Evolutionary conservation across 2,113 vertebrate species (phyloP).

Genomic region (Pycnonotus jocosus): DNA sequence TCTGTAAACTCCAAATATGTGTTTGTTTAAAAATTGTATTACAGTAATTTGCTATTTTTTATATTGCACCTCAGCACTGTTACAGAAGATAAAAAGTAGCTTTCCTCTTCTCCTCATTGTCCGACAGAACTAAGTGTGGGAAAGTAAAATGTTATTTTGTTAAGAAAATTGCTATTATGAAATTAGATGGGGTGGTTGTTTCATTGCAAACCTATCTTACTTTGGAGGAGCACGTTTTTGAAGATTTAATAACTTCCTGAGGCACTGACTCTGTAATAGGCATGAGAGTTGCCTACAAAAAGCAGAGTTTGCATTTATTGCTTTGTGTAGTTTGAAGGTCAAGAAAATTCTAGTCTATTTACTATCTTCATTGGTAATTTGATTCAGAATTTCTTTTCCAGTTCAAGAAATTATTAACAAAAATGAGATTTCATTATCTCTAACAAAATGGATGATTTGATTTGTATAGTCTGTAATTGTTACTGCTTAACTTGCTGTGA

Average conservation of each 20-base stretch:
- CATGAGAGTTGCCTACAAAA: neutral
- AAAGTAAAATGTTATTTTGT: neutral
- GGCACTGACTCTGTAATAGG: neutral
- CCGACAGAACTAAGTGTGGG: neutral
- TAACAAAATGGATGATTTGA: neutral
- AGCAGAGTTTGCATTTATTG: neutral
- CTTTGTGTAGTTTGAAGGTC: neutral
- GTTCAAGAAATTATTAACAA: neutral
- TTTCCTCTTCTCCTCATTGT: neutral
- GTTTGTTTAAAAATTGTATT: neutral
- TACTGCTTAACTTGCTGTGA: neutral
- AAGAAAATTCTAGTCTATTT: neutral
- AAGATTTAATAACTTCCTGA: neutral
- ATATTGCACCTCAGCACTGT: neutral
- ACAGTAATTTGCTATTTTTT: neutral
- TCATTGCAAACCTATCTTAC: neutral
- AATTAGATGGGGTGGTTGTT: neutral
- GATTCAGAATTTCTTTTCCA: neutral
- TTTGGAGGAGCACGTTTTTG: neutral
- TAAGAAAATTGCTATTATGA: neutral
- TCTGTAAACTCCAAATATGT: neutral
- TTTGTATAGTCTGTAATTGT: neutral
- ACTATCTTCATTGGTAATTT: neutral
- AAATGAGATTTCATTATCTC: neutral
- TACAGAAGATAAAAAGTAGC: neutral